Evolutionary conservation across 2,113 vertebrate genomes (phyloP).

Genomic region (Eidolon helvum): DNA sequence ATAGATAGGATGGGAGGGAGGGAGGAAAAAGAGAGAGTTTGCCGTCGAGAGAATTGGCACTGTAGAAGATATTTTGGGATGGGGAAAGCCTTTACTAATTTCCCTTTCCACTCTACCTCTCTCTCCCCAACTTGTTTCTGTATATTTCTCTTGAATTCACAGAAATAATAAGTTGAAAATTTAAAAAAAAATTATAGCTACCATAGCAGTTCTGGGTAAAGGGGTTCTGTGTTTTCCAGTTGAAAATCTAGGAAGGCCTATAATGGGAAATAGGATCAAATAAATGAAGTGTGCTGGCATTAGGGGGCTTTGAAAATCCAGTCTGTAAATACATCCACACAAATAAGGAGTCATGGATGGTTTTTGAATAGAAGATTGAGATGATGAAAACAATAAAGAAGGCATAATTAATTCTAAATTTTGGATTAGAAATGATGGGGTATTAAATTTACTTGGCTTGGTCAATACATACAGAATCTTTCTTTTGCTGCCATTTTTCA

Average conservation of each 20-base stretch:
- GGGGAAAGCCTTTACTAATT: not conserved
- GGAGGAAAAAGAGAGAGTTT: not conserved
- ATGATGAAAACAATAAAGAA: conserved; percentile 12
- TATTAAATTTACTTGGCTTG: not conserved
- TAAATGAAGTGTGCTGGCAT: not conserved
- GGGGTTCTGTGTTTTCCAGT: not conserved
- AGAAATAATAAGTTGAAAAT: not conserved
- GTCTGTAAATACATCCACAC: not conserved
- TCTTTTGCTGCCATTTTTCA: not conserved
- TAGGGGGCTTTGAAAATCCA: not conserved
- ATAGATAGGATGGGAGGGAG: not conserved
- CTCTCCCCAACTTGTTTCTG: not conserved
- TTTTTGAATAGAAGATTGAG: not conserved
- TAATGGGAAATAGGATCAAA: not conserved
- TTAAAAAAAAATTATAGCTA: not conserved
- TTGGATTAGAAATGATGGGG: not conserved
- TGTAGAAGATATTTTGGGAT: conserved; percentile 16
- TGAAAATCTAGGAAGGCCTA: not conserved
- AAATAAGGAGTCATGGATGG: not conserved
- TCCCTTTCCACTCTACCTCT: not conserved
- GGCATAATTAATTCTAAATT: not conserved
- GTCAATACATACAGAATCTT: not conserved
- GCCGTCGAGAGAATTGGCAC: not conserved
- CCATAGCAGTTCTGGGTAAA: not conserved
- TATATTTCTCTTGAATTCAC: not conserved